Evolutionary conservation across 2,888 invertebrate genomes (phyloP).

Genomic region (Erebia ligea): DNA sequence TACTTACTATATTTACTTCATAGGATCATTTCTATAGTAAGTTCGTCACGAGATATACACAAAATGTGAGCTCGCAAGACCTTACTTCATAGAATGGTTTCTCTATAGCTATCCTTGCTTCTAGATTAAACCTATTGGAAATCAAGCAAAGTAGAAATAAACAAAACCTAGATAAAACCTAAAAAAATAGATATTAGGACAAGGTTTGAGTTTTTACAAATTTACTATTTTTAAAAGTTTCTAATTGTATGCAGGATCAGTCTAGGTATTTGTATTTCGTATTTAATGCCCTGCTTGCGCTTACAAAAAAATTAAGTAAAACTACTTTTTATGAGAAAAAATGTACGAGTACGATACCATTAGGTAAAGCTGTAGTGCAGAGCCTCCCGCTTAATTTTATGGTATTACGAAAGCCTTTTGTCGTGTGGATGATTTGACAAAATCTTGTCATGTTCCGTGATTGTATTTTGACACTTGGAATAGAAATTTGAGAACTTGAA

Average conservation of each 20-base stretch:
- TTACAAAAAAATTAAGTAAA: background rate
- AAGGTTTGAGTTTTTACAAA: background rate
- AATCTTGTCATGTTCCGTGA: constrained; percentile 36
- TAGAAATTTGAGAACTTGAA: constrained; percentile 60
- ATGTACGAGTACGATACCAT: background rate
- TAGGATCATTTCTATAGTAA: no score
- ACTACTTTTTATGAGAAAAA: background rate
- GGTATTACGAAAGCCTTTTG: constrained; percentile 30
- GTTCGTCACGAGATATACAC: no score
- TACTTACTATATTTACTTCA: no score
- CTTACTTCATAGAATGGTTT: no score
- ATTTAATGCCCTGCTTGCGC: background rate
- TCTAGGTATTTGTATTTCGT: no score
- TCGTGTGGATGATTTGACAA: constrained; percentile 36
- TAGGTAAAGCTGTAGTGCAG: no score
- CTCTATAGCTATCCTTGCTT: no score
- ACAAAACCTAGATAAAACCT: no score
- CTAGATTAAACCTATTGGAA: no score
- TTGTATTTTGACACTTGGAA: constrained; percentile 50
- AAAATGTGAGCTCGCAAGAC: no score
- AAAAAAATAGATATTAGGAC: no score
- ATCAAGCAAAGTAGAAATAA: no score
- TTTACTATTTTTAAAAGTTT: background rate
- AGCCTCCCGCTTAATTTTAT: constrained; percentile 27
- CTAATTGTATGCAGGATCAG: background rate